These are phyloP conservation scores for Escarpia spicata DNA, from an alignment of 2,888 invertebrate species.

Conservation along the genomic window DNA sequence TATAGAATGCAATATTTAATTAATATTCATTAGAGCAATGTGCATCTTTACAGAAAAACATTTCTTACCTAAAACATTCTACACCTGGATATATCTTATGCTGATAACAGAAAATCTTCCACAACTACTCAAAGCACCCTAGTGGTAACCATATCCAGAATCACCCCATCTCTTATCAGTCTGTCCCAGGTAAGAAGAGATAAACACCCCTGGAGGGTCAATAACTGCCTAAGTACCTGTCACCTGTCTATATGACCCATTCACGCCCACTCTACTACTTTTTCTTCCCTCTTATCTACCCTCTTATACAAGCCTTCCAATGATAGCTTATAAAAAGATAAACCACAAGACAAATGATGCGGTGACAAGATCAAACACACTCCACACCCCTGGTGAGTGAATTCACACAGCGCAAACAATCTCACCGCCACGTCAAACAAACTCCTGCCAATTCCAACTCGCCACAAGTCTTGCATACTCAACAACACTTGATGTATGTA, in stretches of 20 bases:
- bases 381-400: not conserved
- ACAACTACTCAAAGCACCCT: not conserved
- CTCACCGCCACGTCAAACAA: not conserved
- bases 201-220: not conserved
- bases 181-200: not conserved
- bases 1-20: too few relatives aligned
- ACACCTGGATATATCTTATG: not conserved
- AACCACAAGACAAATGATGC: not conserved
- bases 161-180: slow-evolving; percentile 12
- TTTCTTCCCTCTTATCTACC: not conserved
- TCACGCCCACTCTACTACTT: not conserved
- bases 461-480: not conserved
- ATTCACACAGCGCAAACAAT: not conserved
- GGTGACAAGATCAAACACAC: not conserved
- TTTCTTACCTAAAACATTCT: not conserved
- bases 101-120: not conserved
- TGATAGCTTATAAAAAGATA: not conserved
- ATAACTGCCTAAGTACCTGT: not conserved
- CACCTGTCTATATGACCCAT: not conserved
- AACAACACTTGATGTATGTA: not conserved
- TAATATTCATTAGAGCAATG: too few relatives aligned
- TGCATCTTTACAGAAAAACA: not conserved
- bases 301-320: not conserved
- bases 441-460: not conserved
- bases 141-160: not conserved